Conservation (phyloP, 2,888 invertebrate species). For the Ceratothoa steindachneri region DNA sequence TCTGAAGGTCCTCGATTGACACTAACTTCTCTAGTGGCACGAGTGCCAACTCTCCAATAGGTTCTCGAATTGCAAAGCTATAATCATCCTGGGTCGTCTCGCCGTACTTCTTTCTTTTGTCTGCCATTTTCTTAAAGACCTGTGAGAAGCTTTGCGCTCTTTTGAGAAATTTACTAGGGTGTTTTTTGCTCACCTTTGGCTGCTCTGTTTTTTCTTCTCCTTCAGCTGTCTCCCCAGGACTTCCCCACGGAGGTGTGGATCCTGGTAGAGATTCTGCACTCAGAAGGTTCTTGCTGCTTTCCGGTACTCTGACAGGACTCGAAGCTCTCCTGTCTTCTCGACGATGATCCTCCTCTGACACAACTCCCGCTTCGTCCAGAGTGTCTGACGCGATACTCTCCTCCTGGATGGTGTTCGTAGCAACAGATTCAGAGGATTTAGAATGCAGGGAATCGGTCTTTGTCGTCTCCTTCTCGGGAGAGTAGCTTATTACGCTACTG, state of each 20-base stretch:
- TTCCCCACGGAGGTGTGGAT: constrained; percentile 17
- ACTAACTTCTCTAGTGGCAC: constrained; percentile 75
- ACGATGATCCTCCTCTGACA: background rate
- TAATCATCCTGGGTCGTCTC: constrained; percentile 26
- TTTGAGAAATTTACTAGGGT: constrained; percentile 41
- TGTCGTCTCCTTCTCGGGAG: constrained; percentile 25
- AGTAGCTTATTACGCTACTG: background rate
- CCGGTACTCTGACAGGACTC: background rate
- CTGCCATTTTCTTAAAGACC: constrained; percentile 40
- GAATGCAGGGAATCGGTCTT: background rate
- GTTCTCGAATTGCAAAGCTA: constrained; percentile 24
- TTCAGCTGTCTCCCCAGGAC: background rate
- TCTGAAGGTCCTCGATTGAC: constrained; percentile 56
- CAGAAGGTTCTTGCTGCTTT: constrained; percentile 12
- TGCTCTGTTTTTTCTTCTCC: constrained; percentile 11
- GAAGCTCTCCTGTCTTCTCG: background rate
- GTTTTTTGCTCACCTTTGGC: constrained; percentile 13
- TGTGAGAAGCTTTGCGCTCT: constrained; percentile 44
- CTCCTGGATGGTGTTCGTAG: background rate
- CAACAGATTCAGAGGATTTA: background rate
- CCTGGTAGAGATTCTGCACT: constrained; percentile 19
- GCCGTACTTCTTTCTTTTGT: constrained; percentile 38
- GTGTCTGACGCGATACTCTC: background rate
- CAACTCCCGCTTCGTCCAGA: background rate
- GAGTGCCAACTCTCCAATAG: constrained; percentile 68